Evolutionary conservation across 2,113 vertebrate species (phyloP).

Genomic region (Oreamnos americanus): DNA sequence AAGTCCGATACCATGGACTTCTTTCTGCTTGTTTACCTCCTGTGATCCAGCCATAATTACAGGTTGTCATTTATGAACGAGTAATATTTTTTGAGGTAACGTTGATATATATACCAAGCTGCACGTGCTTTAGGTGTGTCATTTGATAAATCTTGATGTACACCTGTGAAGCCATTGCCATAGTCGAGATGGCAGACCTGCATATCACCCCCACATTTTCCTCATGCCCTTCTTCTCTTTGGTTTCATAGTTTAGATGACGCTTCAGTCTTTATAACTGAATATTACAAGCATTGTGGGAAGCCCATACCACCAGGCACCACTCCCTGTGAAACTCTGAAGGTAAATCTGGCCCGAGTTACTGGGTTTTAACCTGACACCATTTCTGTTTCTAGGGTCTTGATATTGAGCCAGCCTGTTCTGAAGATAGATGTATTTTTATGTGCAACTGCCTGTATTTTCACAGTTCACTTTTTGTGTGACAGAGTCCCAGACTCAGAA

Average conservation of each 20-base stretch:
- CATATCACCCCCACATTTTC: fast-evolving
- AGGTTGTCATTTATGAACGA: not conserved
- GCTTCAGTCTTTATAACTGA: constrained; percentile 84
- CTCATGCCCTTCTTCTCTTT: not conserved
- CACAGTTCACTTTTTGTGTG: not conserved
- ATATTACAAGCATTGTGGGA: constrained; percentile 82
- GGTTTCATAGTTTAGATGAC: constrained; percentile 83
- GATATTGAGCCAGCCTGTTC: not conserved
- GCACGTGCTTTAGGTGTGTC: not conserved
- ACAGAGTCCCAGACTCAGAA: not conserved
- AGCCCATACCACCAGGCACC: constrained; percentile 41
- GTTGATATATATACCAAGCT: not conserved
- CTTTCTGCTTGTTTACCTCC: not conserved
- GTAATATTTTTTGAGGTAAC: not conserved
- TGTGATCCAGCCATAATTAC: not conserved
- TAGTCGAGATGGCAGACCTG: not conserved
- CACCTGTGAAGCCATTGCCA: not conserved
- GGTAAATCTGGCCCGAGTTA: constrained; percentile 74
- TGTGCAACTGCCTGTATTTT: not conserved
- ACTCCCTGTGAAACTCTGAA: constrained; percentile 80
- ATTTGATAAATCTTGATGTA: not conserved
- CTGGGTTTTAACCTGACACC: not conserved
- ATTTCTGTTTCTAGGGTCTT: not conserved
- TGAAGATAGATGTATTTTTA: not conserved
- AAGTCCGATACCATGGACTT: not conserved